Conservation (phyloP, 2,888 invertebrate genomes). For the Drosophila meridiana region DNA sequence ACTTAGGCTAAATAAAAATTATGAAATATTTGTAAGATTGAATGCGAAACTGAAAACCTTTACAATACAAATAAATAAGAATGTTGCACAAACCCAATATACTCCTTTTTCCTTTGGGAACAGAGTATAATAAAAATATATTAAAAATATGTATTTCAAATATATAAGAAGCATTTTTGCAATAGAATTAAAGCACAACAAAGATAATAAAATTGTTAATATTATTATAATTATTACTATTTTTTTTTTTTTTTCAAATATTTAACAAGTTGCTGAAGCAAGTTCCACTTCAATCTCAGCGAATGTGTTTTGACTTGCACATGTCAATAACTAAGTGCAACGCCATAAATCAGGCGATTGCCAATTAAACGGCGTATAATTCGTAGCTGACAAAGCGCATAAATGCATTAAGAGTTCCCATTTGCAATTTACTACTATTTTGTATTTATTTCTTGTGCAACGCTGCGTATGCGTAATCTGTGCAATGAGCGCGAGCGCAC, state of each 20-base stretch:
- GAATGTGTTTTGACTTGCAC: neutral
- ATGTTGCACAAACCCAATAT: no score
- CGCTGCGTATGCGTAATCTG: constrained; percentile 58
- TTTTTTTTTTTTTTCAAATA: no score
- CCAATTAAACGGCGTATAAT: constrained; percentile 36
- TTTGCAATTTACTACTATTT: neutral
- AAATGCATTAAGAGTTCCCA: constrained; percentile 34
- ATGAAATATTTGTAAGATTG: no score
- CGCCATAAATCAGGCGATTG: constrained; percentile 11
- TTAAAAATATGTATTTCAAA: no score
- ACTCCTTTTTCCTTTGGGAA: no score
- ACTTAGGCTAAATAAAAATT: no score
- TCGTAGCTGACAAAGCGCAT: constrained; percentile 24
- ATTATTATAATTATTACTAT: no score
- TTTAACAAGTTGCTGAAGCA: neutral
- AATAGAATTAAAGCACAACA: neutral
- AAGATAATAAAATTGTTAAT: neutral
- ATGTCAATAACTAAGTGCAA: constrained; percentile 1
- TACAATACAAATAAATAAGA: no score
- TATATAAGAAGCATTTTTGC: neutral
- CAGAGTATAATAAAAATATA: no score
- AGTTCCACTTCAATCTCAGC: neutral
- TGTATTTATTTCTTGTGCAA: constrained; percentile 46
- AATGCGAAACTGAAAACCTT: no score
- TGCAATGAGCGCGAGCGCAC: constrained; percentile 5